phyloP scores from a whole-genome alignment of 2,888 invertebrate genomes.

The Opisthograptis luteolata region DNA sequence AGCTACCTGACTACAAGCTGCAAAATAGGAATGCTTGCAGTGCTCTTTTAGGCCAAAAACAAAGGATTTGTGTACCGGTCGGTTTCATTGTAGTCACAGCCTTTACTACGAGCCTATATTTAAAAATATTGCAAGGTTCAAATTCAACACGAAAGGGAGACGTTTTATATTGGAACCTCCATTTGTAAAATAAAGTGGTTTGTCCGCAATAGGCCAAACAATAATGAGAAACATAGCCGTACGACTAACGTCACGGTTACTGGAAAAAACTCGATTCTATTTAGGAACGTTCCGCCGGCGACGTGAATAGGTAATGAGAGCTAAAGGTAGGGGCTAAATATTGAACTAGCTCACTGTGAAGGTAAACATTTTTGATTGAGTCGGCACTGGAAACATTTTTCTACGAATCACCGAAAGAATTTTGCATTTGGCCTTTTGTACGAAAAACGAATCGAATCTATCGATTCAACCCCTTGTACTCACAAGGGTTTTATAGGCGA shows the following conservation, averaged over 20 bases:
- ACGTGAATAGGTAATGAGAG: constrained; percentile 49
- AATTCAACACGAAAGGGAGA: not conserved
- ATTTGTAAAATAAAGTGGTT: constrained; percentile 15
- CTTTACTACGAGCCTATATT: constrained; percentile 27
- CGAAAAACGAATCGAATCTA: constrained; percentile 47
- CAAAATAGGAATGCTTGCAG: constrained; percentile 45
- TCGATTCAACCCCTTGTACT: too few species aligned
- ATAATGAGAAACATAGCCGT: constrained; percentile 40
- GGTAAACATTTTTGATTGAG: constrained; percentile 74
- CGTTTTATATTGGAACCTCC: not conserved
- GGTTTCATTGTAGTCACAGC: constrained; percentile 35
- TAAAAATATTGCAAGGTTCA: constrained; percentile 11
- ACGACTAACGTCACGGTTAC: constrained; percentile 43
- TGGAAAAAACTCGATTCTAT: constrained; percentile 45
- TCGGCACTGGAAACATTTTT: constrained; percentile 50
- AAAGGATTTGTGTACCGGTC: constrained; percentile 45
- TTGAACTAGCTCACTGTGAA: constrained; percentile 55
- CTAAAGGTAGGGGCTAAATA: constrained; percentile 55
- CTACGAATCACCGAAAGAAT: constrained; percentile 49
- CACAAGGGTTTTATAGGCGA: constrained; percentile 8
- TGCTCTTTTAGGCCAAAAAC: constrained; percentile 50
- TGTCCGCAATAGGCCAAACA: constrained; percentile 24
- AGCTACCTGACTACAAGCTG: constrained; percentile 48
- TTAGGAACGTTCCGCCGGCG: constrained; percentile 37
- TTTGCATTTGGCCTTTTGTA: constrained; percentile 50